A percentile compares a stretch with the other conserved stretches of the same genome.
These are phyloP conservation scores for Pantherophis alleghaniensis DNA, from an alignment of 2,797 vertebrate species.

Conservation along the genomic window DNA sequence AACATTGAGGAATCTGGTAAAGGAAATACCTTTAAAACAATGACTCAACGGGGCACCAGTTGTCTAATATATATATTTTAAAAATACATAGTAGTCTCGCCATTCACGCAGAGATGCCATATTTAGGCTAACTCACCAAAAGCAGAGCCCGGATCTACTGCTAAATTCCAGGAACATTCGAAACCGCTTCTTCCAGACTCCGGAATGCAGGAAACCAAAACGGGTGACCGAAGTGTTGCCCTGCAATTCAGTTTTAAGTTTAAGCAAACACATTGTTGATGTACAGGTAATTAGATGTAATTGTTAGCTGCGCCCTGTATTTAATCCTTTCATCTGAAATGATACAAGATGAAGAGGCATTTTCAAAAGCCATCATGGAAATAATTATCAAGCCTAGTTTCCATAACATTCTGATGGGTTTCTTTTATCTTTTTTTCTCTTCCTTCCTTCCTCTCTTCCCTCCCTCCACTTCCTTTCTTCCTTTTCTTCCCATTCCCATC, in stretches of 20 bases:
- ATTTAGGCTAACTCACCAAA: background rate
- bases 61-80: background rate
- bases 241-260: conserved; percentile 17
- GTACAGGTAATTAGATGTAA: conserved; percentile 14
- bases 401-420: conserved; percentile 1
- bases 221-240: background rate
- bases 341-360: conserved; percentile 10
- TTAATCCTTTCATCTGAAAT: conserved; percentile 29
- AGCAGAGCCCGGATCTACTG: background rate
- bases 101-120: background rate
- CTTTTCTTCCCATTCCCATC: too few species aligned
- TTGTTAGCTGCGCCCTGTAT: conserved; percentile 12
- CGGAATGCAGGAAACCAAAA: background rate
- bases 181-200: background rate
- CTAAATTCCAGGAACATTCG: background rate
- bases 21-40: background rate
- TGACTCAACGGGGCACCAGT: background rate
- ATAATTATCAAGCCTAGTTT: background rate
- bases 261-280: conserved; percentile 4
- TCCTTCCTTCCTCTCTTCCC: background rate
- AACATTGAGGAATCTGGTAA: background rate
- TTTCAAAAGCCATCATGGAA: background rate
- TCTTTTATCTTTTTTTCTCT: background rate
- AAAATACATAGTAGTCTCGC: background rate
- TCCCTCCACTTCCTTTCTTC: too few species aligned